Percentiles rank a stretch among this genome's conserved stretches.
These are phyloP conservation scores for Clistopyga incitator DNA, from an alignment of 2,888 invertebrate species.

Conservation along the genomic window DNA sequence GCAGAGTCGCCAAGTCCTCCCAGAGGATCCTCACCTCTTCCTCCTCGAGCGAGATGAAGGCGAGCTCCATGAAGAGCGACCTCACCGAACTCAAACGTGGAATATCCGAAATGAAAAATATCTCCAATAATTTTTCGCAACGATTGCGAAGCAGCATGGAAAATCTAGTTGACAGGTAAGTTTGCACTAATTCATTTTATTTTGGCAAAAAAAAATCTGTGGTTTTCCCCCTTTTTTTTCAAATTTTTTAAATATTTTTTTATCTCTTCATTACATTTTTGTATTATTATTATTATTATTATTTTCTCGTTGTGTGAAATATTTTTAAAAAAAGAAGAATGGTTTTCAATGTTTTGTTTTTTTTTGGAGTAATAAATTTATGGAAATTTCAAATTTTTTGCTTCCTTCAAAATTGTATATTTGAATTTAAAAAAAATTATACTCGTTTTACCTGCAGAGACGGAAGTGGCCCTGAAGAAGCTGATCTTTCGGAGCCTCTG, in stretches of 20 bases:
- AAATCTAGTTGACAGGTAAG: constrained; percentile 90
- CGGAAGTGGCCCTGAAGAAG: constrained; percentile 77
- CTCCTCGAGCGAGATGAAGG: constrained; percentile 90
- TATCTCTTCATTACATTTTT: neutral
- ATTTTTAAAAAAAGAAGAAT: too few relatives aligned
- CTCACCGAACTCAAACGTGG: constrained; percentile 92
- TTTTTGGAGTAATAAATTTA: too few relatives aligned
- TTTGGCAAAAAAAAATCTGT: neutral
- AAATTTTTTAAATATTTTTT: neutral
- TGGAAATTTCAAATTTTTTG: neutral
- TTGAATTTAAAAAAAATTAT: neutral
- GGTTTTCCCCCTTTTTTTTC: too few relatives aligned
- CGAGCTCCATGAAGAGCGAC: constrained; percentile 93
- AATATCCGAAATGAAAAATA: constrained; percentile 94
- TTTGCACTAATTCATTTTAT: neutral
- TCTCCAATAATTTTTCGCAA: constrained; percentile 84
- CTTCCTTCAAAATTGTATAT: constrained; percentile 14
- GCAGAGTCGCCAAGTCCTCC: constrained; percentile 85
- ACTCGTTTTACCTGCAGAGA: constrained; percentile 73
- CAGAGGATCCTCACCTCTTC: constrained; percentile 85
- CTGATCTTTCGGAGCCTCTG: constrained; percentile 87
- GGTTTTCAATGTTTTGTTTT: neutral
- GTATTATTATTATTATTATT: neutral
- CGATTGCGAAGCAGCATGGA: constrained; percentile 91
- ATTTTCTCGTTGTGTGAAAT: too few relatives aligned